phyloP scores from a whole-genome alignment of 2,113 vertebrate genomes.

The Alouatta palliata region DNA sequence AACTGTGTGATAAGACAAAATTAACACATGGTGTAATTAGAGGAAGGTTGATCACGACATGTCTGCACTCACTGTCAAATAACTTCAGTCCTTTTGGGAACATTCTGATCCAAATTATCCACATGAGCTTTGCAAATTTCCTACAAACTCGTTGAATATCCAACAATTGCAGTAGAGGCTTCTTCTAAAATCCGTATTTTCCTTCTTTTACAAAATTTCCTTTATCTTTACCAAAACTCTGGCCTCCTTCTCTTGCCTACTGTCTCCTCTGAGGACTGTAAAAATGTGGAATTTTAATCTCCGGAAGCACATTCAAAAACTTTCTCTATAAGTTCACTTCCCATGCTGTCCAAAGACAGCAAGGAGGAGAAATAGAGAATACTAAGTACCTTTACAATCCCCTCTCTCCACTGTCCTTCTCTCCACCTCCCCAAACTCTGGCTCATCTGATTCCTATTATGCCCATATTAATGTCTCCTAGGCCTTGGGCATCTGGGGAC shows the following conservation, averaged over 20 bases:
- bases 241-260: not conserved
- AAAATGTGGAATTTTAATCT: not conserved
- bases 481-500: not conserved
- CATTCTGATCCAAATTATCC: not conserved
- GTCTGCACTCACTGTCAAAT: not conserved
- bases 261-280: not conserved
- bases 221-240: not conserved
- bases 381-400: not conserved
- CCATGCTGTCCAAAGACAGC: not conserved
- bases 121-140: not conserved
- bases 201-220: not conserved
- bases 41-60: not conserved
- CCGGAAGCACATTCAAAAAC: not conserved
- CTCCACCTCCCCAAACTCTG: not conserved
- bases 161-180: not conserved
- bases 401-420: fast-evolving
- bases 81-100: not conserved
- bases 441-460: not conserved
- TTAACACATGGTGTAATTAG: not conserved
- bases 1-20: not conserved
- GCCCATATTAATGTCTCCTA: not conserved
- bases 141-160: not conserved
- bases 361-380: not conserved
- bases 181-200: not conserved
- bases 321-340: not conserved